Conservation (phyloP, 1,140 invertebrate species). For the Acromyrmex heyeri region DNA sequence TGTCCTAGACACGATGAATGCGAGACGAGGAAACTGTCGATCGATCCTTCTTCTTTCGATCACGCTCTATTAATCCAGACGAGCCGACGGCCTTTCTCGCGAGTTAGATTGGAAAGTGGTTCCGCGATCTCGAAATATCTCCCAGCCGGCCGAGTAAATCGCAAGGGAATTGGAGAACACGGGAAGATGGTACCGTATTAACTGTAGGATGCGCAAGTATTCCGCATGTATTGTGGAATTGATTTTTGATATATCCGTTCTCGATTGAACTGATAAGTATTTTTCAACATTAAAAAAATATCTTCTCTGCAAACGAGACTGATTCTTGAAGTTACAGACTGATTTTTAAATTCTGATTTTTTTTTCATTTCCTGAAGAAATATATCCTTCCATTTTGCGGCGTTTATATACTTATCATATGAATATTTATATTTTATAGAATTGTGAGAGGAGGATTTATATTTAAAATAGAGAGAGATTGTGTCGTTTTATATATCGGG, state of each 20-base stretch:
- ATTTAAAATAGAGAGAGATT: not conserved
- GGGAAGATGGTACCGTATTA: slow-evolving; percentile 28
- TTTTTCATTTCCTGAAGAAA: not conserved
- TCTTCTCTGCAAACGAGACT: not conserved
- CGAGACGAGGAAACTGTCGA: slow-evolving; percentile 52
- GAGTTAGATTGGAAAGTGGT: slow-evolving; percentile 73
- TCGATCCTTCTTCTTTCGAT: slow-evolving; percentile 64
- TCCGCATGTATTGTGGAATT: not conserved
- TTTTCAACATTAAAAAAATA: not conserved
- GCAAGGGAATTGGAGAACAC: slow-evolving; percentile 31
- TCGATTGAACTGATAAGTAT: not conserved
- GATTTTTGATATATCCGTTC: not conserved
- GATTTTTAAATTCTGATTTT: not conserved
- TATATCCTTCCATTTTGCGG: not conserved
- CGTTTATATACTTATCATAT: not conserved
- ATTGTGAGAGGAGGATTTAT: not conserved
- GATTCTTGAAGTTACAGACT: not conserved
- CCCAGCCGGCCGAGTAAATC: slow-evolving; percentile 54
- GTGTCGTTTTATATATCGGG: not conserved
- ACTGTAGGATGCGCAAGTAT: slow-evolving; percentile 10
- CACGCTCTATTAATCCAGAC: slow-evolving; percentile 74
- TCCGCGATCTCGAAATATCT: slow-evolving; percentile 78
- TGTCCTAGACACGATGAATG: slow-evolving; percentile 42
- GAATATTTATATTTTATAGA: not conserved
- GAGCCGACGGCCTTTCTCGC: slow-evolving; percentile 68